Conservation (phyloP, 2,888 invertebrate species). For the Pseudoips prasinana region DNA sequence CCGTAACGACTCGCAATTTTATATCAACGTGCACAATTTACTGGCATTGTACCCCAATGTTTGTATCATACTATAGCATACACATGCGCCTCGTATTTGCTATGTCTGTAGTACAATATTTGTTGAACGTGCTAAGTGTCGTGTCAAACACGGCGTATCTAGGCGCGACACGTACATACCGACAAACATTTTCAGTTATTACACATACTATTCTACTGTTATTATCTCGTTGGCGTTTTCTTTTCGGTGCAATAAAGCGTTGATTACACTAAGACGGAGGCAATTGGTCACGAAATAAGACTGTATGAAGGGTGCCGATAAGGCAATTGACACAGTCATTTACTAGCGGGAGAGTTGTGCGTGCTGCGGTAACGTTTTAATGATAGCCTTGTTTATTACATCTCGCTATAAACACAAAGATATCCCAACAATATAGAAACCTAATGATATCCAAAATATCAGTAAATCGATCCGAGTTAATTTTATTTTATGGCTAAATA, state of each 20-base stretch:
- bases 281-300: slow-evolving; percentile 57
- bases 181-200: slow-evolving; percentile 67
- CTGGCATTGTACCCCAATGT: slow-evolving; percentile 63
- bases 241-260: slow-evolving; percentile 71
- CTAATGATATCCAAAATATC: slow-evolving; percentile 17
- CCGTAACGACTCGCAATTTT: slow-evolving; percentile 65
- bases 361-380: slow-evolving; percentile 19
- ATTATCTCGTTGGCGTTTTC: slow-evolving; percentile 68
- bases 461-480: slow-evolving; percentile 27
- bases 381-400: slow-evolving; percentile 23
- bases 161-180: slow-evolving; percentile 76
- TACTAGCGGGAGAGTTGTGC: slow-evolving; percentile 29
- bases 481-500: too few relatives aligned
- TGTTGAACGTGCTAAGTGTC: slow-evolving; percentile 76
- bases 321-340: slow-evolving; percentile 42
- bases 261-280: slow-evolving; percentile 65
- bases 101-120: slow-evolving; percentile 74
- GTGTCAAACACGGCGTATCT: slow-evolving; percentile 73
- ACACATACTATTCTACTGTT: slow-evolving; percentile 61
- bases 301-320: slow-evolving; percentile 69
- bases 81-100: slow-evolving; percentile 71
- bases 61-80: slow-evolving; percentile 52
- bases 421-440: slow-evolving; percentile 9
- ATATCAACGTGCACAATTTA: slow-evolving; percentile 62
- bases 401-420: slow-evolving; percentile 21